These are phyloP conservation scores for Metellina segmentata DNA, from an alignment of 2,888 invertebrate genomes.

Conservation along the genomic window DNA sequence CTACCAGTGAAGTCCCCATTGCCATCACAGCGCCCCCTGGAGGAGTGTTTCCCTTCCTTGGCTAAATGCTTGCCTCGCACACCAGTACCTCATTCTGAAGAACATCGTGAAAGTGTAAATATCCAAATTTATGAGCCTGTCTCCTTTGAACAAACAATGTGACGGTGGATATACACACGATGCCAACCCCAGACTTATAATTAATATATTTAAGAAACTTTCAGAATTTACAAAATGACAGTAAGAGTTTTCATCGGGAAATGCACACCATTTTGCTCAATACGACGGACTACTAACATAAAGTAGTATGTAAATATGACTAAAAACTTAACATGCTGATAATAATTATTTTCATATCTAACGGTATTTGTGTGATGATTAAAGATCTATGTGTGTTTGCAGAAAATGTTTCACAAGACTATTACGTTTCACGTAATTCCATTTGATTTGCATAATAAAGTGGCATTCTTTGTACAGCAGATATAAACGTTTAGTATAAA, in stretches of 20 bases:
- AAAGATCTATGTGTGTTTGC: neutral
- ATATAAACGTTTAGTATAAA: neutral
- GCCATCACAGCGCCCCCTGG: constrained; percentile 72
- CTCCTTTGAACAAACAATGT: neutral
- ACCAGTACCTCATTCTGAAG: constrained; percentile 41
- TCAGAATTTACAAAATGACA: neutral
- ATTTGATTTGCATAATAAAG: neutral
- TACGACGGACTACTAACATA: constrained; percentile 50
- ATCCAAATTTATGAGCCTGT: neutral
- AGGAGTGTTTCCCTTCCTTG: constrained; percentile 72
- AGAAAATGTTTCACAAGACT: neutral
- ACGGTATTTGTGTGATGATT: neutral
- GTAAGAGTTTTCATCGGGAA: neutral
- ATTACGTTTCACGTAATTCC: neutral
- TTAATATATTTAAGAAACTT: neutral
- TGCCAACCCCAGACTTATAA: neutral
- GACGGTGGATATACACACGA: neutral
- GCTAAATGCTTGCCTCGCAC: constrained; percentile 23
- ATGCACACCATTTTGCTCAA: constrained; percentile 51
- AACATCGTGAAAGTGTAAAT: neutral
- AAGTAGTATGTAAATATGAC: constrained; percentile 61
- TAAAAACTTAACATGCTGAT: constrained; percentile 37
- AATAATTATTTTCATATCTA: neutral
- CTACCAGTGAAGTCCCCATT: constrained; percentile 71
- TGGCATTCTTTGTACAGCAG: neutral